A percentile compares a stretch with the other conserved stretches of the same genome.
Conservation (phyloP, 1,140 invertebrate species). For the Argopecten irradians region DNA sequence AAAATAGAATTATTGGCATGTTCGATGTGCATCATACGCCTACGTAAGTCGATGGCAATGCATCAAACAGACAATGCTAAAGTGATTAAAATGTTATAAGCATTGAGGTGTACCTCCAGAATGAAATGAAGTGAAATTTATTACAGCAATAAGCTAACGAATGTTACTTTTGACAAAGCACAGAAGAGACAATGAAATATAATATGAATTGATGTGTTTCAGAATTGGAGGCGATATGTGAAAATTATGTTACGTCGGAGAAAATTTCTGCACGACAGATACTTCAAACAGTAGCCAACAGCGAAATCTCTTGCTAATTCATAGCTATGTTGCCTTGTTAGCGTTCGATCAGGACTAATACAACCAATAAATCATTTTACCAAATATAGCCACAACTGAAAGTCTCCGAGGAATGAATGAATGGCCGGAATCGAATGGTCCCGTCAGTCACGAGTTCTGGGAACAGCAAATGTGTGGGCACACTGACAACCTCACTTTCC, state of each 20-base stretch:
- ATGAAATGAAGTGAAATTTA: no score
- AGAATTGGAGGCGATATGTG: background rate
- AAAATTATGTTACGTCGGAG: background rate
- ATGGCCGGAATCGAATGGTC: background rate
- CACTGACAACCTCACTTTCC: background rate
- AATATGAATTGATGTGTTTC: no score
- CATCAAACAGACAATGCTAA: no score
- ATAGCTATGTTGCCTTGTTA: background rate
- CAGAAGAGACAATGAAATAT: no score
- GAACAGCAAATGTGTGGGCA: background rate
- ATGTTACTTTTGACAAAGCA: no score
- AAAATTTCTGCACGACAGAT: background rate
- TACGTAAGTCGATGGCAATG: no score
- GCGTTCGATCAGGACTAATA: background rate
- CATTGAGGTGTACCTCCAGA: no score
- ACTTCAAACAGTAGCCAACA: background rate
- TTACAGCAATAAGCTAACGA: no score
- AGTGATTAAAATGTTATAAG: no score
- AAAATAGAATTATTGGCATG: no score
- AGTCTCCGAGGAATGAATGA: background rate
- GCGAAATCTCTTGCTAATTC: background rate
- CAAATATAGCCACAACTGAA: slow-evolving; percentile 1
- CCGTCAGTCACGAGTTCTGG: background rate
- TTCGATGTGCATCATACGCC: no score
- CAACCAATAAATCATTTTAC: background rate